Percentiles rank a stretch among this genome's conserved stretches.
Evolutionary conservation across 1,140 invertebrate species (phyloP).

Genomic region (Venturia canescens): DNA sequence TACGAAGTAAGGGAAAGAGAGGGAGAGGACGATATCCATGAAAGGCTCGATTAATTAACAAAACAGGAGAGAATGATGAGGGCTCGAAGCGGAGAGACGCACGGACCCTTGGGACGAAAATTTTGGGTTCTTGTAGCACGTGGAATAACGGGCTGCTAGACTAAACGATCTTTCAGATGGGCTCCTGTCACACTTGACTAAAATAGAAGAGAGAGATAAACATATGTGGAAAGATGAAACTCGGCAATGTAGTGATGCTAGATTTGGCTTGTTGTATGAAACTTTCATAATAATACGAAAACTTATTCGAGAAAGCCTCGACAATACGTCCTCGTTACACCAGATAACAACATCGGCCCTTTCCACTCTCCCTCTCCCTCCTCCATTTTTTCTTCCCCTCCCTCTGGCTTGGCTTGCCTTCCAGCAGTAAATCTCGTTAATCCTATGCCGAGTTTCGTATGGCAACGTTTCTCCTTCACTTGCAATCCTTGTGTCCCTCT

Average conservation of each 20-base stretch:
- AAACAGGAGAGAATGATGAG: conserved; percentile 24
- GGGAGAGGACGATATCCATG: not conserved
- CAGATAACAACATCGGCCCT: conserved; percentile 38
- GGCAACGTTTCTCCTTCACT: not conserved
- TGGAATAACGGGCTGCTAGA: not conserved
- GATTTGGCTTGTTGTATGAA: not conserved
- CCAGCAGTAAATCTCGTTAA: conserved; percentile 52
- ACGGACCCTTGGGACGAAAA: not conserved
- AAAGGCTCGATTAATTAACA: conserved; percentile 31
- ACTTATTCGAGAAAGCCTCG: conserved; percentile 39
- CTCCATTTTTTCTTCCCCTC: not conserved
- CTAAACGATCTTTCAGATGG: conserved; percentile 13
- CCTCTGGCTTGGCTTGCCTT: not conserved
- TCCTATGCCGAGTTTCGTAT: conserved; percentile 45
- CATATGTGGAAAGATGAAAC: not conserved
- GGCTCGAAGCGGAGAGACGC: conserved; percentile 1
- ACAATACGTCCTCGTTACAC: conserved; percentile 51
- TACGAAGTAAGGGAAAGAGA: conserved; percentile 12
- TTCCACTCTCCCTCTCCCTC: not conserved
- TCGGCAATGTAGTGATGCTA: not conserved
- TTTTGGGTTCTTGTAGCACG: not conserved
- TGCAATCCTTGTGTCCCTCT: not conserved
- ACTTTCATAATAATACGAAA: not conserved
- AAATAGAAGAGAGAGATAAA: not conserved
- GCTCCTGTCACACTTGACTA: not conserved